Evolutionary conservation across 2,888 invertebrate species (phyloP).

Genomic region (Drosophila vallismaia): DNA sequence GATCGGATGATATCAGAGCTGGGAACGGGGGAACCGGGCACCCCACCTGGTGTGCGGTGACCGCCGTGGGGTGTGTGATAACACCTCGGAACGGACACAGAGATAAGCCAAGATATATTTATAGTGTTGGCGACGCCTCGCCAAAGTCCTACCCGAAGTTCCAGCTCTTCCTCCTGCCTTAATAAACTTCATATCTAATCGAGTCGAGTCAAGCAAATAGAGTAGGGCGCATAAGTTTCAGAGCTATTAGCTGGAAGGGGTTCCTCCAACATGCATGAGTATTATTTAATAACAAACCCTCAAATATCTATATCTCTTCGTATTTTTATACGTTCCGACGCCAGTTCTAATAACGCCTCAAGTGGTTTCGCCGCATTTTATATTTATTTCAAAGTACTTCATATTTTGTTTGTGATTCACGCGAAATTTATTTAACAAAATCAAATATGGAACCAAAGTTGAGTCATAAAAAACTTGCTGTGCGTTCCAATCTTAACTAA

Average conservation of each 20-base stretch:
- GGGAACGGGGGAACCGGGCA: constrained; percentile 21
- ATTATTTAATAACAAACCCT: constrained; percentile 44
- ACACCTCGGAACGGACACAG: constrained; percentile 36
- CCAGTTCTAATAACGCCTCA: constrained; percentile 17
- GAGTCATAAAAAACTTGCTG: no score
- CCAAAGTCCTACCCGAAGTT: constrained; percentile 47
- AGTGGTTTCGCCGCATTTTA: constrained; percentile 33
- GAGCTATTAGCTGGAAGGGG: constrained; percentile 49
- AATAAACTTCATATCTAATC: constrained; percentile 61
- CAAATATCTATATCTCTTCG: constrained; percentile 5
- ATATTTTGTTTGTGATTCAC: constrained; percentile 8
- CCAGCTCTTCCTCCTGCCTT: constrained; percentile 23
- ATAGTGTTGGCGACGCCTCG: constrained; percentile 40
- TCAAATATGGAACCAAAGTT: constrained; percentile 11
- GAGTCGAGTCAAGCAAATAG: constrained; percentile 56
- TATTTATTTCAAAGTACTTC: constrained; percentile 31
- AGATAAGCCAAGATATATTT: constrained; percentile 74
- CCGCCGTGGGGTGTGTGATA: constrained; percentile 53
- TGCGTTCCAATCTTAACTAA: no score
- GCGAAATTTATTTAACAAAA: constrained; percentile 41
- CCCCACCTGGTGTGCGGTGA: constrained; percentile 60
- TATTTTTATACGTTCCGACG: constrained; percentile 15
- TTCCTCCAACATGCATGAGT: constrained; percentile 23
- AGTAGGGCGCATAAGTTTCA: constrained; percentile 41
- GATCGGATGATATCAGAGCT: constrained; percentile 58